Percentiles rank a stretch among this genome's conserved stretches.
Conservation (phyloP, 1,140 invertebrate species). For the Bicyclus anynana region DNA sequence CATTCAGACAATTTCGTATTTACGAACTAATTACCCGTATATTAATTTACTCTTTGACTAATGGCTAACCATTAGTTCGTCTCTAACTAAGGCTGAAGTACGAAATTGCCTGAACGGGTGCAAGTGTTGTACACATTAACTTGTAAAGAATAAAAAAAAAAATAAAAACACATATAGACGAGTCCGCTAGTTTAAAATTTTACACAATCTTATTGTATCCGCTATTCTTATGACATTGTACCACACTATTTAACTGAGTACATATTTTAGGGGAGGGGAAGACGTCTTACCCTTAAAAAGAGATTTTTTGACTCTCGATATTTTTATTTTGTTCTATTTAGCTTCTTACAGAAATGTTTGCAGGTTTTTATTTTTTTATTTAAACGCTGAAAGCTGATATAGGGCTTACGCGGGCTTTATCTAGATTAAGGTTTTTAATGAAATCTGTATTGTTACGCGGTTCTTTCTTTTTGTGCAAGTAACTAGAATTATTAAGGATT, state of each 20-base stretch:
- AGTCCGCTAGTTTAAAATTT: background rate
- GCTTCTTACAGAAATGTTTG: background rate
- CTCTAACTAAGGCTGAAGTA: too few relatives aligned
- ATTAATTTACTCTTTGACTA: too few relatives aligned
- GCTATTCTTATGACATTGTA: background rate
- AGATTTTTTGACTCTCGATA: background rate
- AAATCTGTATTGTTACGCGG: background rate
- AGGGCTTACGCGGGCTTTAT: background rate
- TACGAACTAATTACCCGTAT: too few relatives aligned
- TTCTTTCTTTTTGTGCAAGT: background rate
- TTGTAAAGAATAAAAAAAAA: too few relatives aligned
- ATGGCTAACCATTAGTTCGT: too few relatives aligned
- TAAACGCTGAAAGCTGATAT: conserved; percentile 6
- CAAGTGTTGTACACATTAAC: too few relatives aligned
- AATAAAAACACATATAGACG: too few relatives aligned
- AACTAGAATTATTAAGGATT: too few relatives aligned
- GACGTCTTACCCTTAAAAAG: conserved; percentile 4
- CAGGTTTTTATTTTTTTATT: conserved; percentile 6
- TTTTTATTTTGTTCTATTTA: background rate
- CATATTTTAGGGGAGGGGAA: background rate
- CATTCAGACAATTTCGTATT: too few relatives aligned
- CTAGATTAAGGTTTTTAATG: background rate
- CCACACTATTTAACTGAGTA: background rate
- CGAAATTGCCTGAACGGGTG: too few relatives aligned
- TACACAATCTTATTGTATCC: background rate